Evolutionary conservation across 1,140 invertebrate genomes (phyloP), one percentile per base, ranked within the genome.

Genomic region (Drosophila subpulchrella): DNA sequence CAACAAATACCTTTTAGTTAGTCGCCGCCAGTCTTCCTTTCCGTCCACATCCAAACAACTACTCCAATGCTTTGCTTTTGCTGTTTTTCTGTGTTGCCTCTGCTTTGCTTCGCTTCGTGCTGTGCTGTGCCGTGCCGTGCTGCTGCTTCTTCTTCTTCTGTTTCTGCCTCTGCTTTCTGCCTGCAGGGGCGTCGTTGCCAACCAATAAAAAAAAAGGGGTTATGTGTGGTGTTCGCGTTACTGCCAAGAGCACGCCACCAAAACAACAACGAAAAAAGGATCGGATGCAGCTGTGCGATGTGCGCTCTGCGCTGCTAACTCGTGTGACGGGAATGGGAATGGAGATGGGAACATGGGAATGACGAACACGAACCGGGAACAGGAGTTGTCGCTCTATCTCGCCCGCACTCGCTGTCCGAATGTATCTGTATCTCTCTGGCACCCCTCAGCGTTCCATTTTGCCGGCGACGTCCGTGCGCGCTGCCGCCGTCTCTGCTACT

Each of bases 11-110:
- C 48, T 61, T 63, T 59, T 39, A 36, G 66, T 85, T 86, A 85
- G 82, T 85, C 78, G 82, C 82, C 82, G 82, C 82, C 82, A 86
- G 82, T 85, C 82, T 81, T 86, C 81, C 82, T 81, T 84, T 84
- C 81, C 82, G 81, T 84, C 81, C 82, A 85, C 82, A 85, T 80
- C 82, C 61, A 84, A 84, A 84, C 81, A 84, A 74, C 82, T 76
- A 88, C 81, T 81, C 84, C 85, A 59, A 67, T 88, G 84, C 81
- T 78, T 68, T 72, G 81, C 56, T 50, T 70, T 57, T 71, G 68
- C 67, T 53, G 50, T 53, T 53, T 53, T 55, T 58, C 41, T 71
- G 41, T 59, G 67, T 71, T 51, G 51, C 51, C 36, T 56, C 51
- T 71, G 63, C 66, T 54, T 67, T 50, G 63, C 55, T 59, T 61